Evolutionary conservation across 1,140 invertebrate genomes (phyloP), one percentile per base, ranked within the genome.

Genomic region (Telenomus remus): DNA sequence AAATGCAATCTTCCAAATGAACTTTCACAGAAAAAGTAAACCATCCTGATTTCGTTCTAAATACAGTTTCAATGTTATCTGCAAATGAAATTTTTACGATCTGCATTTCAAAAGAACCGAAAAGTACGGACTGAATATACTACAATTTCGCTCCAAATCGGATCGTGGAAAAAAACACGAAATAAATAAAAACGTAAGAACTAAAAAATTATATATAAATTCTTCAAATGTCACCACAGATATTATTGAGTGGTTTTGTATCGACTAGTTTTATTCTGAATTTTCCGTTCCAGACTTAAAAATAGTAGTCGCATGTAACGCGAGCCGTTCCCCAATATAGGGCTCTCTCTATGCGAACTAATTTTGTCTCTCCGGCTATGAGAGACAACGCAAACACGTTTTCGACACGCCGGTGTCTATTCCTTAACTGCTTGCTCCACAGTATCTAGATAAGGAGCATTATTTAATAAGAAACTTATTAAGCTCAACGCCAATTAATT

Each of bases 261-360:
- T 63, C 60, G 27, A 57, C 60, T 55, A 61, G 46, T 71, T 57
- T 76, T 35, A 53, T 66, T 66, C n/a, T 51, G 51, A 71, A 66
- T 66, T 61, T 76, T 76, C 47, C 55, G 61, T 61, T 76, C 57
- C 55, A 71, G 66, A 15, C 51, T 57, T 77, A 77, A 71, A 82
- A 84, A 85, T 85, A 85, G 84, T 27, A 56, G 12, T 53, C 37
- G 64, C 49, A 49, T 84, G 86, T 87, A 87, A 88, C 61, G 82
- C 77, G 86, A 88, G 79, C 82, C 81, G 86, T 80, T 82, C 72
- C 84, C 86, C 84, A 80, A 86, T 88, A 87, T 87, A 87, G 86
- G 64, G 79, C 78, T 84, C 84, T 83, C 82, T 82, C 81, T 72
- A 56, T 42, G 55, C 59, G 44, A 70, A 43, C 47, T 87, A 87